A percentile compares a stretch with the other conserved stretches of the same genome.
Evolutionary conservation across 2,113 vertebrate species (phyloP).

Genomic region (Phoenicopterus ruber): DNA sequence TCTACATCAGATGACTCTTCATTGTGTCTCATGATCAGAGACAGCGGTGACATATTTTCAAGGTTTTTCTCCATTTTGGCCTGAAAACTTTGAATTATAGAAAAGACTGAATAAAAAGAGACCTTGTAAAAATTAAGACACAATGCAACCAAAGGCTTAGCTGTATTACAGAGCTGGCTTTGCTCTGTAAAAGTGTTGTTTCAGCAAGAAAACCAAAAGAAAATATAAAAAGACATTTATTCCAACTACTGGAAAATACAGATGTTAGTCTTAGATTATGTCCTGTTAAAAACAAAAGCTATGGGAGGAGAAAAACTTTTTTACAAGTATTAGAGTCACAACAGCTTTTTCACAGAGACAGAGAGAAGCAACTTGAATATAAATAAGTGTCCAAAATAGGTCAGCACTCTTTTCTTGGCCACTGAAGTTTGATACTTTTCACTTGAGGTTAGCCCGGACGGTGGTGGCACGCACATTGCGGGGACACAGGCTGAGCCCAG

Average conservation of each 20-base stretch:
- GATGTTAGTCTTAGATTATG: conserved; percentile 9
- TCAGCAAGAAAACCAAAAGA: neutral
- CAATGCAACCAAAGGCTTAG: neutral
- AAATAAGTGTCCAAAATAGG: conserved; percentile 80
- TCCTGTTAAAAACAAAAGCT: conserved; percentile 34
- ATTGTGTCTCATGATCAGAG: neutral
- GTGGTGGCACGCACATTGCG: neutral
- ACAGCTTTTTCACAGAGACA: conserved; percentile 51
- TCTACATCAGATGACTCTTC: neutral
- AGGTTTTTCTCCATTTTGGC: neutral
- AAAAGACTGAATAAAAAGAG: neutral
- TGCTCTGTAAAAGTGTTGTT: neutral
- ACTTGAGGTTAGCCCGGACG: neutral
- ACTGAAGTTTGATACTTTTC: conserved; percentile 52
- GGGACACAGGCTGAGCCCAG: neutral
- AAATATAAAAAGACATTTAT: neutral
- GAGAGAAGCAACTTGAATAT: conserved; percentile 74
- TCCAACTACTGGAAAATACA: conserved; percentile 11
- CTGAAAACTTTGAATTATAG: neutral
- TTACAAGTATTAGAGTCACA: conserved; percentile 6
- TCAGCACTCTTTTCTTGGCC: conserved; percentile 68
- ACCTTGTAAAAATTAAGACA: neutral
- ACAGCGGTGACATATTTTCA: neutral
- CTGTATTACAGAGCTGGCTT: neutral
- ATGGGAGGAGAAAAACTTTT: neutral